Percentiles rank a stretch among this genome's conserved stretches.
These are phyloP conservation scores for Stichopus chloronotus DNA, from an alignment of 35 echinoderm and acorn worm species.

Conservation along the genomic window DNA sequence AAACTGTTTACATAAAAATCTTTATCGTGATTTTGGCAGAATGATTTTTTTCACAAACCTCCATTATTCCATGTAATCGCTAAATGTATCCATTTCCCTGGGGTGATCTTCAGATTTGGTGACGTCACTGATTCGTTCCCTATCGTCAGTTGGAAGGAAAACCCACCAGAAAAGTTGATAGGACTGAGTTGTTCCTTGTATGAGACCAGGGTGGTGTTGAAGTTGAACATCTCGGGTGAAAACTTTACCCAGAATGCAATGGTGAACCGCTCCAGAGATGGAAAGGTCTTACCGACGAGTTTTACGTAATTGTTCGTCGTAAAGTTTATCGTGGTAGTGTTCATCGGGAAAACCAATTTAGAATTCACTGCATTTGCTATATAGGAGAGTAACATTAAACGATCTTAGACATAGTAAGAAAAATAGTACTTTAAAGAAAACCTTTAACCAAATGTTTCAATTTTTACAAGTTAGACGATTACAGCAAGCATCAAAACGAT, in stretches of 20 bases:
- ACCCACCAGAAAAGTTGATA: constrained; percentile 43
- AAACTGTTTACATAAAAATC: too few species aligned
- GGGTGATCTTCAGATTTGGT: constrained; percentile 30
- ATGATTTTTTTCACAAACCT: constrained; percentile 15
- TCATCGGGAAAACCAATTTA: constrained; percentile 26
- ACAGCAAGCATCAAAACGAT: background rate
- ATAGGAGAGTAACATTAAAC: background rate
- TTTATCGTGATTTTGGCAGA: too few species aligned
- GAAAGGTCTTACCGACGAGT: constrained; percentile 88
- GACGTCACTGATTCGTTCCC: background rate
- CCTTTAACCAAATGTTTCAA: too few species aligned
- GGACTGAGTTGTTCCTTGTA: constrained; percentile 39
- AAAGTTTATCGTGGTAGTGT: background rate
- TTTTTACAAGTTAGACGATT: background rate
- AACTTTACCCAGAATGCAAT: constrained; percentile 83
- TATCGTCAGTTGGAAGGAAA: constrained; percentile 46
- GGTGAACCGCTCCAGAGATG: constrained; percentile 73
- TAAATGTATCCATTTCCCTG: constrained; percentile 69
- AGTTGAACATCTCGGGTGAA: constrained; percentile 3
- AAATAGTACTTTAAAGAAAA: background rate
- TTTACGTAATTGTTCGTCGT: constrained; percentile 64
- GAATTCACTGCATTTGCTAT: constrained; percentile 48
- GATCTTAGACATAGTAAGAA: too few species aligned
- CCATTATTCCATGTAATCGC: constrained; percentile 73
- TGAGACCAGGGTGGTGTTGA: constrained; percentile 66